Evolutionary conservation across 2,797 vertebrate species (phyloP), one percentile per base, ranked within the genome.

Genomic region (Bryconaethiops microstoma): DNA sequence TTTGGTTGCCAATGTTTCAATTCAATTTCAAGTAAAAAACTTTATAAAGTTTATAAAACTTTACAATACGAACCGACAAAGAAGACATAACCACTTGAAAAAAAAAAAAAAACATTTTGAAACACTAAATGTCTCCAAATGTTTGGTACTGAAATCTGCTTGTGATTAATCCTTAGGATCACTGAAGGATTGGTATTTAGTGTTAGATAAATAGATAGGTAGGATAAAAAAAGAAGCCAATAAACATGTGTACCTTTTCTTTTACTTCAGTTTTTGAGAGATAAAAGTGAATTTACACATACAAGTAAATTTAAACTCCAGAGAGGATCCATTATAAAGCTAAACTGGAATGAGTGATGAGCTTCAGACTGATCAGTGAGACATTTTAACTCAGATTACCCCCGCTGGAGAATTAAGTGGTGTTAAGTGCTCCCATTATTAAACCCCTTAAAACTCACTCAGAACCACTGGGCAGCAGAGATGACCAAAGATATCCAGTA

Each of bases 371-470:
- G 25, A 64, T 64, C 29, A 64, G 23, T 39, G 14, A 64, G 23
- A 62, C 23, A 29, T n/a, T 17, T 16, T 23, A 64, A 16, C 29
- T 64, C 29, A 39, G 42, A 19, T 73, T 78, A 74, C 52, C 77
- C 74, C 79, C 82, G 69, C 69, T 76, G 52, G 80, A 60, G 72
- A 68, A 71, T 50, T 64, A 62, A 69, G 55, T 67, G 72, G 62
- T 62, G 76, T 80, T 84, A 78, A 85, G 81, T 84, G 86, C 65
- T 89, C 88, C 86, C 86, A 87, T 91, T 90, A 93, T 93, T 93
- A 93, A 88, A 86, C 42, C 0, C 76, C 92, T 93, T 92, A 93
- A 92, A 90, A 89, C 90, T 84, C 90, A 89, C 93, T 90, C 90
- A 48, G n/a, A 21, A 91, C 91, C 89, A 90, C 91, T 85, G 83